phyloP scores from a whole-genome alignment of 2,888 invertebrate genomes.

The Andrena camellia region DNA sequence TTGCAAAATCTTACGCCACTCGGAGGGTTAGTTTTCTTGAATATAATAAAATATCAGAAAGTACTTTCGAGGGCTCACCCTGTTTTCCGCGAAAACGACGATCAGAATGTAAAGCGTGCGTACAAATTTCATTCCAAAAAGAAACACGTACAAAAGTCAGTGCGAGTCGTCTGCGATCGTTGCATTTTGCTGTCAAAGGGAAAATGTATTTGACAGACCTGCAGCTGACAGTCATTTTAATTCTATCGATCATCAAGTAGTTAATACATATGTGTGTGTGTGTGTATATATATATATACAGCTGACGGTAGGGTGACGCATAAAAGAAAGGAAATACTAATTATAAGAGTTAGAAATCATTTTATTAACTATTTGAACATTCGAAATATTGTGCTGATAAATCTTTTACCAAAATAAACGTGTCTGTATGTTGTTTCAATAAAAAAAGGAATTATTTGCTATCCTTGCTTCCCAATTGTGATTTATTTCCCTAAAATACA shows the following conservation, averaged over 20 bases:
- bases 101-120: constrained; percentile 67
- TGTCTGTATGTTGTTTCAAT: too few relatives aligned
- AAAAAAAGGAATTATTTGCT: too few relatives aligned
- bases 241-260: constrained; percentile 20
- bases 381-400: too few relatives aligned
- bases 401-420: too few relatives aligned
- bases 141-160: constrained; percentile 12
- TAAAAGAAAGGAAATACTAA: too few relatives aligned
- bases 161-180: constrained; percentile 1
- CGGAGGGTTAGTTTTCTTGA: neutral
- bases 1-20: too few relatives aligned
- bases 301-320: too few relatives aligned
- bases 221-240: constrained; percentile 37
- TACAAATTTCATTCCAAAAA: constrained; percentile 72
- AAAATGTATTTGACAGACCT: neutral
- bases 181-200: constrained; percentile 15
- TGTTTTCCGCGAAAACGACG: constrained; percentile 58
- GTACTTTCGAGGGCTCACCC: constrained; percentile 55
- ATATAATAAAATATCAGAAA: neutral
- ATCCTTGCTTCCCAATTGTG: too few relatives aligned
- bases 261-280: too few relatives aligned
- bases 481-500: too few relatives aligned
- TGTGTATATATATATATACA: neutral
- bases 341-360: too few relatives aligned
- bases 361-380: too few relatives aligned